A percentile compares a stretch with the other conserved stretches of the same genome.
phyloP scores from a whole-genome alignment of 1,140 invertebrate species.

The Andricus grossulariae region DNA sequence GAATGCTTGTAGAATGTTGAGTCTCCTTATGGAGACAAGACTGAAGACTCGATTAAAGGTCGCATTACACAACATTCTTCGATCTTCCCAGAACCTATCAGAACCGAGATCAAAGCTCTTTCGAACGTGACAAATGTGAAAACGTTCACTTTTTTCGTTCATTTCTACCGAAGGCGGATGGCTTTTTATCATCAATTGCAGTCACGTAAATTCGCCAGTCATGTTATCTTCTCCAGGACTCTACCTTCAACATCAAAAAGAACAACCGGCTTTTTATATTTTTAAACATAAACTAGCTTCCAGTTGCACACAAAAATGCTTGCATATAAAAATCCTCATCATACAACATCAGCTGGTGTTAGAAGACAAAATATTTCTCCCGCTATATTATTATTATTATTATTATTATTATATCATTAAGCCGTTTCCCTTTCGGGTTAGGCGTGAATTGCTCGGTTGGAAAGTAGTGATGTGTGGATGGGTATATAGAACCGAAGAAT shows the following conservation, averaged over 20 bases:
- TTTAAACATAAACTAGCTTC: too few relatives aligned
- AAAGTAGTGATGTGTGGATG: too few relatives aligned
- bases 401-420: too few relatives aligned
- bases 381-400: too few relatives aligned
- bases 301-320: too few relatives aligned
- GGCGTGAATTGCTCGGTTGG: too few relatives aligned
- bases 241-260: constrained; percentile 7
- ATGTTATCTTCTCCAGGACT: background rate
- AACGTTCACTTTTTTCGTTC: constrained; percentile 12
- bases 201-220: constrained; percentile 19
- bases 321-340: too few relatives aligned
- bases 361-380: too few relatives aligned
- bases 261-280: background rate
- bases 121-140: constrained; percentile 15
- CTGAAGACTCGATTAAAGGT: constrained; percentile 19
- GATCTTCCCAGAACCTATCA: constrained; percentile 14
- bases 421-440: too few relatives aligned
- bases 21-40: constrained; percentile 14
- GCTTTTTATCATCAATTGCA: constrained; percentile 1
- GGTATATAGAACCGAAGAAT: too few relatives aligned
- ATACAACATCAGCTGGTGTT: too few relatives aligned
- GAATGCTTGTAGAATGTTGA: background rate
- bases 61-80: background rate
- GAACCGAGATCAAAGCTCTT: background rate
- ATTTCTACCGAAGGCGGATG: constrained; percentile 10